A percentile compares a stretch with the other conserved stretches of the same genome.
phyloP scores from a whole-genome alignment of 2,888 invertebrate species.

The Scrobipalpa atriplicella region DNA sequence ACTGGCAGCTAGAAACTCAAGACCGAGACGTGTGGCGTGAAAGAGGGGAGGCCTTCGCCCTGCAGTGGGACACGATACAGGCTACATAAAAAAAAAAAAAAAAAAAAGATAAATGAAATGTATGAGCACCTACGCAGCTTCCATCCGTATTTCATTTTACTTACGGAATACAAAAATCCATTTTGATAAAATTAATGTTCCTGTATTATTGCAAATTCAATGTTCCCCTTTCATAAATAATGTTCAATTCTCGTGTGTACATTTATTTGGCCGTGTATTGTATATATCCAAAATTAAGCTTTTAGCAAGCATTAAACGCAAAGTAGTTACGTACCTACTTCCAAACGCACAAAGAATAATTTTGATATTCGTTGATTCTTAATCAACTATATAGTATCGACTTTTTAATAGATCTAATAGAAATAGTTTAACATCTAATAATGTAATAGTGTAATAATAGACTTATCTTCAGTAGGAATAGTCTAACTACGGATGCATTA shows the following conservation, averaged over 20 bases:
- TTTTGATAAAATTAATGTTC: slow-evolving; percentile 7
- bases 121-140: slow-evolving; percentile 5
- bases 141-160: background rate
- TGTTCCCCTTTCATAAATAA: background rate
- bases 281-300: background rate
- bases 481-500: too few relatives aligned
- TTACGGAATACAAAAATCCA: background rate
- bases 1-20: too few relatives aligned
- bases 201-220: slow-evolving; percentile 3
- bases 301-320: background rate
- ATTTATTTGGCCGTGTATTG: background rate
- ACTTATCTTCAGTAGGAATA: too few relatives aligned
- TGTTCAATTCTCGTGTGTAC: background rate
- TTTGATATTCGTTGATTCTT: too few relatives aligned
- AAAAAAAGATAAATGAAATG: slow-evolving; percentile 9
- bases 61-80: background rate
- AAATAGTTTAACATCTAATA: too few relatives aligned
- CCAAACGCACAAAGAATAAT: too few relatives aligned
- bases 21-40: background rate
- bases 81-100: too few relatives aligned
- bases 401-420: too few relatives aligned
- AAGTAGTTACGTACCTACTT: background rate
- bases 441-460: too few relatives aligned
- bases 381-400: too few relatives aligned
- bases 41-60: too few relatives aligned